phyloP scores from a whole-genome alignment of 2,797 vertebrate species.

The Tenualosa ilisha region DNA sequence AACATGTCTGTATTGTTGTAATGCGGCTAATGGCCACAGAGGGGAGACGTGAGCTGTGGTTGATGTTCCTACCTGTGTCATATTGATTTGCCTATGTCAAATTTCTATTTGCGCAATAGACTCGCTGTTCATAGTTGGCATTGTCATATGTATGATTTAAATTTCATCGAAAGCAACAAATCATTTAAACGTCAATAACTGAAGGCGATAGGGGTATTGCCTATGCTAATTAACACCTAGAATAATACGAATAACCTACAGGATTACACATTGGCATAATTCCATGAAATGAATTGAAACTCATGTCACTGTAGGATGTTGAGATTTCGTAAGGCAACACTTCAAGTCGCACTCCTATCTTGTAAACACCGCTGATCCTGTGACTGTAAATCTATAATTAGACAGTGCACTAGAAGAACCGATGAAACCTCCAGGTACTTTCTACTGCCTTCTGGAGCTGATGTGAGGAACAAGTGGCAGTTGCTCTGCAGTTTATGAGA shows the following conservation, averaged over 20 bases:
- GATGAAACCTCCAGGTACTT: slow-evolving; percentile 57
- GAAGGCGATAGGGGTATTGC: too few relatives aligned
- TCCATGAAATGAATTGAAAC: background rate
- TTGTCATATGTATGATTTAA: background rate
- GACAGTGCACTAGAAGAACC: slow-evolving; percentile 43
- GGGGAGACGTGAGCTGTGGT: background rate
- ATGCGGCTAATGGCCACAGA: background rate
- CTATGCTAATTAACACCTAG: too few relatives aligned
- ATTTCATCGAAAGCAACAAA: background rate
- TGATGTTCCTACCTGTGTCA: background rate
- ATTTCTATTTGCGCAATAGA: background rate
- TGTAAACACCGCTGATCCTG: slow-evolving; percentile 55
- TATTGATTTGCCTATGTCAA: background rate
- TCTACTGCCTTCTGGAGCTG: slow-evolving; percentile 33
- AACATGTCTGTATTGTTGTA: background rate
- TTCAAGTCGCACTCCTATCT: slow-evolving; percentile 39
- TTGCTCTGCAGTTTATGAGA: background rate
- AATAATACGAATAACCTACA: background rate
- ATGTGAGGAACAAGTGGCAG: background rate
- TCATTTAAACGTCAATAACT: too few relatives aligned
- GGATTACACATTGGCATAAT: background rate
- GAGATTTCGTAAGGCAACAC: slow-evolving; percentile 36
- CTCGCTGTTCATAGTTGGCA: background rate
- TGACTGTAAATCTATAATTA: slow-evolving; percentile 51
- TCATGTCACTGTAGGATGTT: background rate